A percentile compares a stretch with the other conserved stretches of the same genome.
Evolutionary conservation across 2,888 invertebrate genomes (phyloP).

Genomic region (Ormyrus pomaceus): DNA sequence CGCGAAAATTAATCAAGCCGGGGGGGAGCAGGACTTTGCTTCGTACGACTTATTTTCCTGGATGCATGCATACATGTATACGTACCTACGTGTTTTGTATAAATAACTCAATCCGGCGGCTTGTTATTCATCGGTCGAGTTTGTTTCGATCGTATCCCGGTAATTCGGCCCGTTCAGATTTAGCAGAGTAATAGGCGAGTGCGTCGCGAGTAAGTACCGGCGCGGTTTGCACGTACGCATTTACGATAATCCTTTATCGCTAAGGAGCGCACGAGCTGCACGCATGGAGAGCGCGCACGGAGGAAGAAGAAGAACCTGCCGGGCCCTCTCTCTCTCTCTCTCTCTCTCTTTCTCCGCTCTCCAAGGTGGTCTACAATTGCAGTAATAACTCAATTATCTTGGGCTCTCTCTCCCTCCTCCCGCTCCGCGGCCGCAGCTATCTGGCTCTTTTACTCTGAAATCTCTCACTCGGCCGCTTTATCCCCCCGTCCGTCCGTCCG

Average conservation of each 20-base stretch:
- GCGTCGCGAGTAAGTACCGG: not conserved
- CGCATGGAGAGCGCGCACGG: not conserved
- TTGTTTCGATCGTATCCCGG: too few relatives aligned
- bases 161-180: not conserved
- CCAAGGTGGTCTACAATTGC: constrained; percentile 77
- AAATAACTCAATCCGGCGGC: too few relatives aligned
- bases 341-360: constrained; percentile 61
- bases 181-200: not conserved
- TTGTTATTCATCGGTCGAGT: not conserved
- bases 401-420: constrained; percentile 38
- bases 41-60: too few relatives aligned
- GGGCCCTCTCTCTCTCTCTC: constrained; percentile 1
- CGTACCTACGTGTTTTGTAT: not conserved
- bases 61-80: not conserved
- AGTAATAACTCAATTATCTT: constrained; percentile 76
- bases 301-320: constrained; percentile 42
- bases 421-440: constrained; percentile 70
- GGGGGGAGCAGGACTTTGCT: too few relatives aligned
- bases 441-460: constrained; percentile 74
- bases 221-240: constrained; percentile 39
- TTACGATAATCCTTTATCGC: constrained; percentile 71
- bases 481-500: constrained; percentile 52
- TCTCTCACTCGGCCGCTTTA: constrained; percentile 71
- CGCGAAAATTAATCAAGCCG: constrained; percentile 35
- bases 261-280: constrained; percentile 64